Evolutionary conservation across 2,113 vertebrate species (phyloP).

Genomic region (Mormyrus lacerda): DNA sequence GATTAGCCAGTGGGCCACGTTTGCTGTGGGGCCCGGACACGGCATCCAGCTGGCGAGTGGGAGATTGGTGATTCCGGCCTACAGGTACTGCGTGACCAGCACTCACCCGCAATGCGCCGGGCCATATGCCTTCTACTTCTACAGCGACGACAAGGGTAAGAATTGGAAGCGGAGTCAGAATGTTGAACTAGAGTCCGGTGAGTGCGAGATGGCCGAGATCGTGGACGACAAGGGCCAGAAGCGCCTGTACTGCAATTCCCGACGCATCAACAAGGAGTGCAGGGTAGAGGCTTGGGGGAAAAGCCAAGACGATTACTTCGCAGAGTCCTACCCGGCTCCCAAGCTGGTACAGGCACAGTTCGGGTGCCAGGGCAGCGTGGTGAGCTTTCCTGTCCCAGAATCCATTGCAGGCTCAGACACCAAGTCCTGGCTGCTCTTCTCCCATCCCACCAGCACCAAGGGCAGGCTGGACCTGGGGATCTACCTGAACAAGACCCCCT

Average conservation of each 20-base stretch:
- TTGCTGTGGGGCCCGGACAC: slow-evolving; percentile 86
- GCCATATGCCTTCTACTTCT: slow-evolving; percentile 70
- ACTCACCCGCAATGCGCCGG: slow-evolving; percentile 42
- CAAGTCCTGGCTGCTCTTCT: slow-evolving; percentile 73
- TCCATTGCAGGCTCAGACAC: slow-evolving; percentile 47
- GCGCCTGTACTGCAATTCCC: slow-evolving; percentile 79
- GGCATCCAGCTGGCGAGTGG: slow-evolving; percentile 73
- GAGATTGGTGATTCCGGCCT: slow-evolving; percentile 75
- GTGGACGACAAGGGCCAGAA: slow-evolving; percentile 36
- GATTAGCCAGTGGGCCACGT: slow-evolving; percentile 74
- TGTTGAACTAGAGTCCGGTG: slow-evolving; percentile 53
- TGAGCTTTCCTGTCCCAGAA: slow-evolving; percentile 66
- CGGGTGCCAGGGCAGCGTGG: slow-evolving; percentile 86
- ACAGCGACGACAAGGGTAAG: slow-evolving; percentile 73
- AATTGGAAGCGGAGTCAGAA: slow-evolving; percentile 63
- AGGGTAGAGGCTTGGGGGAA: slow-evolving; percentile 70
- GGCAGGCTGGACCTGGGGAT: slow-evolving; percentile 69
- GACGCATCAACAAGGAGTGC: slow-evolving; percentile 43
- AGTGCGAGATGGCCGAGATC: slow-evolving; percentile 85
- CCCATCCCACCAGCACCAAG: slow-evolving; percentile 68
- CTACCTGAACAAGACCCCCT: slow-evolving; percentile 70
- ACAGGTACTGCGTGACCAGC: slow-evolving; percentile 63
- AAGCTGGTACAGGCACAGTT: slow-evolving; percentile 55
- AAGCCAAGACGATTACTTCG: slow-evolving; percentile 58
- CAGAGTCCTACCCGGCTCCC: slow-evolving; percentile 38